Evolutionary conservation across 2,113 vertebrate genomes (phyloP).

Genomic region (Micronycteris hirsuta): DNA sequence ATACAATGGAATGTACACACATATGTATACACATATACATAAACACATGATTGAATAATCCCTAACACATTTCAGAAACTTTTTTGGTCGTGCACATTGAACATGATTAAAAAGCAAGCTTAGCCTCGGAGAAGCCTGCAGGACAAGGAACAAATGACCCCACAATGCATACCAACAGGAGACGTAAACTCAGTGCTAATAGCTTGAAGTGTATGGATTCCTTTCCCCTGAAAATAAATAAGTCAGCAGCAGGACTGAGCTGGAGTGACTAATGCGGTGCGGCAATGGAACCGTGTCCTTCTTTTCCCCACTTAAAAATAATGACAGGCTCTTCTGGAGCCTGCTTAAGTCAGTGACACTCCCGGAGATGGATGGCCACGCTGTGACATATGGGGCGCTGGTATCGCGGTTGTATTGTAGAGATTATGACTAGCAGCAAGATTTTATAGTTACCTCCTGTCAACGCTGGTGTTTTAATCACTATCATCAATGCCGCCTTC

Average conservation of each 20-base stretch:
- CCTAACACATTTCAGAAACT: neutral
- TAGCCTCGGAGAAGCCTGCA: neutral
- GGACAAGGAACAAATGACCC: neutral
- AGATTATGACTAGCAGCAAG: slow-evolving; percentile 68
- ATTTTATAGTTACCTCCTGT: slow-evolving; percentile 74
- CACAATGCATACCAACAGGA: neutral
- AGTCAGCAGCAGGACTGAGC: neutral
- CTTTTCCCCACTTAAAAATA: slow-evolving; percentile 60
- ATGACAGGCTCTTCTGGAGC: slow-evolving; percentile 67
- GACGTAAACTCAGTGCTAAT: neutral
- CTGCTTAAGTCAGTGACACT: slow-evolving; percentile 68
- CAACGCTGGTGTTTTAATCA: slow-evolving; percentile 71
- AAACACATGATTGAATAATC: neutral
- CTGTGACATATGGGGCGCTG: slow-evolving; percentile 53
- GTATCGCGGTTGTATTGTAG: slow-evolving; percentile 55
- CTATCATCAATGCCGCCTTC: slow-evolving; percentile 58
- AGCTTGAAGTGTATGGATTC: slow-evolving; percentile 20
- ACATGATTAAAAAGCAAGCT: neutral
- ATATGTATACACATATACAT: too few species aligned
- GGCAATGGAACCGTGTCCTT: slow-evolving; percentile 5
- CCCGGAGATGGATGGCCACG: slow-evolving; percentile 18
- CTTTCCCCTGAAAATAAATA: slow-evolving; percentile 28
- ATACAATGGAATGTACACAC: neutral
- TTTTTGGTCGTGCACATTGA: neutral
- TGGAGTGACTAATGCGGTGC: neutral